Conservation (phyloP, 2,113 vertebrate genomes). For the Thunnus maccoyii region DNA sequence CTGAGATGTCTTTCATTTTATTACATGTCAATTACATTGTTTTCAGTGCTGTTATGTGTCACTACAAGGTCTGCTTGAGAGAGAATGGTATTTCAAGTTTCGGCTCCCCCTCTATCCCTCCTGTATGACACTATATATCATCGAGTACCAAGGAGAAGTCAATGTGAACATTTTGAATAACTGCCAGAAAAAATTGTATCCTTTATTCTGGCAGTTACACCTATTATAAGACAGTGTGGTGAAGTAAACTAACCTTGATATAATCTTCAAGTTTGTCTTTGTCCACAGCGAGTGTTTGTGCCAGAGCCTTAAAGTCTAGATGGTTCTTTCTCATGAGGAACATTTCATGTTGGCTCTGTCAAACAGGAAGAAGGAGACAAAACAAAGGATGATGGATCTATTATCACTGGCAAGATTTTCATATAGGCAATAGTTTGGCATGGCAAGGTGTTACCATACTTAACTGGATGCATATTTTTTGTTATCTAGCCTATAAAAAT, state of each 20-base stretch:
- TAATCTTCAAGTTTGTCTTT: conserved; percentile 67
- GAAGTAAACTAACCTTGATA: conserved; percentile 56
- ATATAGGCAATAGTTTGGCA: not conserved
- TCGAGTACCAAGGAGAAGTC: no score
- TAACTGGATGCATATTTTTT: not conserved
- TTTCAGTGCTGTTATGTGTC: no score
- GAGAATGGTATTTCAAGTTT: no score
- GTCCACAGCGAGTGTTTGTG: conserved; percentile 71
- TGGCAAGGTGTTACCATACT: not conserved
- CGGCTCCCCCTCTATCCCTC: no score
- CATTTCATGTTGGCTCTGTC: conserved; percentile 73
- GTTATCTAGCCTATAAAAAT: not conserved
- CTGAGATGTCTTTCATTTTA: no score
- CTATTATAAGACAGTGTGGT: no score
- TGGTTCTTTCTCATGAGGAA: conserved; percentile 81
- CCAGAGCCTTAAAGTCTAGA: conserved; percentile 78
- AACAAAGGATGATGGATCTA: not conserved
- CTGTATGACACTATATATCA: no score
- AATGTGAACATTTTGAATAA: no score
- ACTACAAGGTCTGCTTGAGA: no score
- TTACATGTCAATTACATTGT: no score
- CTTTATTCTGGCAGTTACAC: no score
- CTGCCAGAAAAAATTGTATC: no score
- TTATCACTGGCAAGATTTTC: not conserved
- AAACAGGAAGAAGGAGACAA: not conserved